These are phyloP conservation scores for Xanthostigma xanthostigma DNA, from an alignment of 2,888 invertebrate species.

Conservation along the genomic window DNA sequence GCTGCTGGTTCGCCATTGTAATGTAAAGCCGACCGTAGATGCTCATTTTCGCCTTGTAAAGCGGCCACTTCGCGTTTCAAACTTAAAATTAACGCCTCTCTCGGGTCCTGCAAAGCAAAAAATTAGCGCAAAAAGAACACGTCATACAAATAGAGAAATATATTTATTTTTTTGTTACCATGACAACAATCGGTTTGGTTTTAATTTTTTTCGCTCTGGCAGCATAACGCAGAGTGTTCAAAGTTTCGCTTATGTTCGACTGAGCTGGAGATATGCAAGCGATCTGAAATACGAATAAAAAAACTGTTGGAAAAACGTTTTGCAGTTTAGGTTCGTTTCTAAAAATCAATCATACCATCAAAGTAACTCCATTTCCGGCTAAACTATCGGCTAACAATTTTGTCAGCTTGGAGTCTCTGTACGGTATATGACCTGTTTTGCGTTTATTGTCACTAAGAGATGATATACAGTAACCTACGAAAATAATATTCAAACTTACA, in stretches of 20 bases:
- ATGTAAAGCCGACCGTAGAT: constrained; percentile 60
- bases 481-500: neutral
- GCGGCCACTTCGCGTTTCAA: constrained; percentile 76
- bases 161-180: constrained; percentile 43
- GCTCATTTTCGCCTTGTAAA: constrained; percentile 77
- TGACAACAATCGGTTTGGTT: constrained; percentile 83
- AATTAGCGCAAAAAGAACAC: neutral
- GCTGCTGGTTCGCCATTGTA: constrained; percentile 38
- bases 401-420: constrained; percentile 86
- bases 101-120: constrained; percentile 52
- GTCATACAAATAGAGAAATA: no score
- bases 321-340: neutral
- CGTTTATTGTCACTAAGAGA: constrained; percentile 72
- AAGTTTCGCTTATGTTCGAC: constrained; percentile 71
- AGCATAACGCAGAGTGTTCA: constrained; percentile 86
- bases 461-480: constrained; percentile 82
- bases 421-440: constrained; percentile 77
- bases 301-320: neutral
- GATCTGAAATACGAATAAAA: constrained; percentile 42
- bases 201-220: constrained; percentile 84
- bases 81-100: constrained; percentile 80
- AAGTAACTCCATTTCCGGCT: constrained; percentile 84
- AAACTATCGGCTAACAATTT: constrained; percentile 86
- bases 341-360: constrained; percentile 54
- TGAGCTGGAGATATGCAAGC: constrained; percentile 86